A percentile compares a stretch with the other conserved stretches of the same genome.
Evolutionary conservation across 2,797 vertebrate genomes (phyloP).

Genomic region (Podargus strigoides): DNA sequence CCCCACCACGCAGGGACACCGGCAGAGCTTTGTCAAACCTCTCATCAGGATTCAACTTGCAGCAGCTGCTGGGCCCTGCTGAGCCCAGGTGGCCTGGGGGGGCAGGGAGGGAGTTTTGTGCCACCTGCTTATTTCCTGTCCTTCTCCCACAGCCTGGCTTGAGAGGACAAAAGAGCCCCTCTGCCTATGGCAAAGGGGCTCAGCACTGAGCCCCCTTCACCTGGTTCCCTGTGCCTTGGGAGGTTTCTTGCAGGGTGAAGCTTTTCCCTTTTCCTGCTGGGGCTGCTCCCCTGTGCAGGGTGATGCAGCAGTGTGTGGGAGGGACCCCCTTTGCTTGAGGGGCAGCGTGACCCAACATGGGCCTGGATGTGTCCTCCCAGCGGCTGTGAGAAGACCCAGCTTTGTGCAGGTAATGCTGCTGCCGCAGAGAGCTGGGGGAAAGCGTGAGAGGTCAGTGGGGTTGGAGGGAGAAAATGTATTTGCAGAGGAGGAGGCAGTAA

Average conservation of each 20-base stretch:
- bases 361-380: neutral
- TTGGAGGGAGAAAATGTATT: neutral
- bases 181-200: neutral
- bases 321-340: rapidly evolving
- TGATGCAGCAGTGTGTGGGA: neutral
- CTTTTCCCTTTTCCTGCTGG: neutral
- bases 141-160: neutral
- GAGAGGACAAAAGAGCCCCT: neutral
- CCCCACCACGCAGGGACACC: rapidly evolving
- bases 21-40: neutral
- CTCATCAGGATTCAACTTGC: rapidly evolving
- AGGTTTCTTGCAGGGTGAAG: neutral
- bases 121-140: neutral
- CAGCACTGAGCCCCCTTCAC: too few species aligned
- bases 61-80: neutral
- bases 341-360: rapidly evolving
- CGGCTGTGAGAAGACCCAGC: neutral
- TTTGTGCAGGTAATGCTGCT: neutral
- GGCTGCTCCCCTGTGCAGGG: rapidly evolving
- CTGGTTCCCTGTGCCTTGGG: neutral
- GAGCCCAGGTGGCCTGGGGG: neutral
- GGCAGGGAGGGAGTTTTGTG: neutral
- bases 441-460: neutral
- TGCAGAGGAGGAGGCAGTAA: neutral
- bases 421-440: neutral